These are phyloP conservation scores for Ceratina japonica DNA, from an alignment of 1,140 invertebrate genomes.

Conservation along the genomic window DNA sequence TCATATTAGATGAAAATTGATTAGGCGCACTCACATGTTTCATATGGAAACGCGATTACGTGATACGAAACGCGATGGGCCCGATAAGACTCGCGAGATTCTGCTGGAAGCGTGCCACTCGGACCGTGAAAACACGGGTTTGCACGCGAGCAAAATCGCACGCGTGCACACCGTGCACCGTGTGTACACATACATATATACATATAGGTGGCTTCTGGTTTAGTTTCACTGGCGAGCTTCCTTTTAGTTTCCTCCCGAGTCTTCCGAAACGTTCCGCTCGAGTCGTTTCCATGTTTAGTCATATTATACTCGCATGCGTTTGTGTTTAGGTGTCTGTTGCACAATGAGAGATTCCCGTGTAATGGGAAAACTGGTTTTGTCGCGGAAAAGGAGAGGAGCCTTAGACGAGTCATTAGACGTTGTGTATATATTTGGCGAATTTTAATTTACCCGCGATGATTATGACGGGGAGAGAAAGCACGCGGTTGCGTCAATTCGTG, in stretches of 20 bases:
- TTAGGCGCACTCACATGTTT: conserved; percentile 19
- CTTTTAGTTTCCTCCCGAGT: conserved; percentile 44
- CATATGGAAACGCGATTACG: conserved; percentile 31
- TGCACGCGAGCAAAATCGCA: conserved; percentile 68
- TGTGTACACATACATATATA: too few species aligned
- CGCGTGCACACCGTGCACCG: conserved; percentile 34
- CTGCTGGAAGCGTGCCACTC: conserved; percentile 58
- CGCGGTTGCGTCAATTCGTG: conserved; percentile 2
- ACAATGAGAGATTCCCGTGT: too few species aligned
- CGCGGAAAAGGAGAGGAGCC: too few species aligned
- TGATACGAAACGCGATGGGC: conserved; percentile 51
- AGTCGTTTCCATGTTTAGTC: background rate
- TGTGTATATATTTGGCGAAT: background rate
- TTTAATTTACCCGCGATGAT: background rate
- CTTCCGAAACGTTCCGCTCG: conserved; percentile 19
- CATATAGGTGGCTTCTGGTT: conserved; percentile 38
- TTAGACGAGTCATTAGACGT: background rate
- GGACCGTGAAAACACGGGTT: conserved; percentile 73
- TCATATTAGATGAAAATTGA: background rate
- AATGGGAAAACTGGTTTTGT: too few species aligned
- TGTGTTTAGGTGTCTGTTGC: too few species aligned
- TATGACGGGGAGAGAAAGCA: background rate
- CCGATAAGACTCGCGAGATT: conserved; percentile 66
- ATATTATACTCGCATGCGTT: too few species aligned
- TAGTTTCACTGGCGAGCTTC: conserved; percentile 45